Conservation (phyloP, 2,113 vertebrate species). For the Mesocricetus auratus region DNA sequence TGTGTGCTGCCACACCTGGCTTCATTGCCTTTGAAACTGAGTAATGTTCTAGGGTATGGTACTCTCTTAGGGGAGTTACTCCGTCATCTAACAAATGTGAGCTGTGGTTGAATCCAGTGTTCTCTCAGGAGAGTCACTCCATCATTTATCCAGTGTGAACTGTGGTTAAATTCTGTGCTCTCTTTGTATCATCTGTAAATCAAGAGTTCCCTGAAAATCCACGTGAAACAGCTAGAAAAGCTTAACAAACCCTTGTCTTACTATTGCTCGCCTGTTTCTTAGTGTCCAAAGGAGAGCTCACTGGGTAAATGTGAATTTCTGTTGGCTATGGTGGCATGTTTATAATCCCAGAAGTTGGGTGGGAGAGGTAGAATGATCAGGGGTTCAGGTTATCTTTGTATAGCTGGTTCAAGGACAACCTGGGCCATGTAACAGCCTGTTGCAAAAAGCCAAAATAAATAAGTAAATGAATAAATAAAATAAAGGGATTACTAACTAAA, state of each 20-base stretch:
- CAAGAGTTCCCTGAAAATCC: not conserved
- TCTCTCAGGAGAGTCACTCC: not conserved
- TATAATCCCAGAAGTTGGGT: not conserved
- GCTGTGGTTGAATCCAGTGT: not conserved
- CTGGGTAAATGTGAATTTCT: not conserved
- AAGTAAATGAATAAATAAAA: not conserved
- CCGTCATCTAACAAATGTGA: constrained; percentile 5
- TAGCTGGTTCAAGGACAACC: not conserved
- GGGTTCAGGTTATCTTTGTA: not conserved
- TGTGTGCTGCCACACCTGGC: not conserved
- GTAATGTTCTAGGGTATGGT: not conserved
- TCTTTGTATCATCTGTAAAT: not conserved
- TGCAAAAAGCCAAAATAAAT: not conserved
- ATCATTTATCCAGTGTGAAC: constrained; percentile 10
- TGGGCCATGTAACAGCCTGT: not conserved
- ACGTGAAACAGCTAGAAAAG: not conserved
- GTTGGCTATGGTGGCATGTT: not conserved
- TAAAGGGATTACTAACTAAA: not conserved
- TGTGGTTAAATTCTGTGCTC: not conserved
- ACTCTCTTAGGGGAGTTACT: not conserved
- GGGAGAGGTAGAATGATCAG: not conserved
- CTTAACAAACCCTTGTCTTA: not conserved
- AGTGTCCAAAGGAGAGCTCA: not conserved
- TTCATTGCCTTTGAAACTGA: not conserved
- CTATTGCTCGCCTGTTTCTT: not conserved